A percentile compares a stretch with the other conserved stretches of the same genome.
These are phyloP conservation scores for Somateria mollissima DNA, from an alignment of 2,797 vertebrate genomes.

Conservation along the genomic window DNA sequence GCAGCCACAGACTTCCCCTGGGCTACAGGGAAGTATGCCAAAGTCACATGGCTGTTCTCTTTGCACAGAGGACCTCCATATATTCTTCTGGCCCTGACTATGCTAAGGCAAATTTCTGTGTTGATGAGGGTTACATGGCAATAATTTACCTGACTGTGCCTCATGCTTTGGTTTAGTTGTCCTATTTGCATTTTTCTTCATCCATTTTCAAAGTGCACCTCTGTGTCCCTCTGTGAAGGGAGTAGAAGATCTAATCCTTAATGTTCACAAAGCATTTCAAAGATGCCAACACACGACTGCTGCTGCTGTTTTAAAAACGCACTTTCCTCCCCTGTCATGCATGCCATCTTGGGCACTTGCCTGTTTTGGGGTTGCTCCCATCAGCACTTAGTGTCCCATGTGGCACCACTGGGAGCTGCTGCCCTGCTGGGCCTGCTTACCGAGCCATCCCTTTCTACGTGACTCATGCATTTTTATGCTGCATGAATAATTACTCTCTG, in stretches of 20 bases:
- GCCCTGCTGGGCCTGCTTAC: not conserved
- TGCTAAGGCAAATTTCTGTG: not conserved
- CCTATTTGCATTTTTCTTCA: not conserved
- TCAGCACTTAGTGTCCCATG: fast-evolving
- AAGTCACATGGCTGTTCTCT: not conserved
- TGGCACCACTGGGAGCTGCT: not conserved
- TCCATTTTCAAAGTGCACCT: not conserved
- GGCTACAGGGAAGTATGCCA: not conserved
- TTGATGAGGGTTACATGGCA: too few relatives aligned
- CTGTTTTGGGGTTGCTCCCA: fast-evolving
- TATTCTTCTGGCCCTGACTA: not conserved
- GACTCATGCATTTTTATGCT: not conserved
- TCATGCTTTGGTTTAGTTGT: not conserved
- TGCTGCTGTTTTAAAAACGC: not conserved
- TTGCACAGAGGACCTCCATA: not conserved
- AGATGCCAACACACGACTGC: not conserved
- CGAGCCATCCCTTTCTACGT: not conserved
- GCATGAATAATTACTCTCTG: not conserved
- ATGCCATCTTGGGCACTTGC: not conserved
- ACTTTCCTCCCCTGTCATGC: not conserved
- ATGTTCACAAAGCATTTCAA: not conserved
- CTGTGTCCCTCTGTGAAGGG: not conserved
- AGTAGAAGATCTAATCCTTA: not conserved
- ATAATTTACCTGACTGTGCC: not conserved
- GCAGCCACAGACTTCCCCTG: not conserved